Conservation (phyloP, 2,888 invertebrate species). For the Stegophylla sp. region DNA sequence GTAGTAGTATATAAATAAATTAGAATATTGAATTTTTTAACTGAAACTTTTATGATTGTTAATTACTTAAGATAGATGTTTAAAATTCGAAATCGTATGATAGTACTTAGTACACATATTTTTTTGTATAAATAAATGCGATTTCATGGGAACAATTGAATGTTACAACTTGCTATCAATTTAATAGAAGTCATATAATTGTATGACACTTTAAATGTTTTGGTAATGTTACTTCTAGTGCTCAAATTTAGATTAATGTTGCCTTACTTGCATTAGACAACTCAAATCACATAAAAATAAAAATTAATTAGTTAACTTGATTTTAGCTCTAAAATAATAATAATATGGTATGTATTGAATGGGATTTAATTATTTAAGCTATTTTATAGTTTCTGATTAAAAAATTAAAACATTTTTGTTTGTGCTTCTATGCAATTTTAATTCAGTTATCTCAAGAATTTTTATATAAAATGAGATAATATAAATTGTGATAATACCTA, state of each 20-base stretch:
- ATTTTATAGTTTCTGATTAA: neutral
- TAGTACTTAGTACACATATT: too few species aligned
- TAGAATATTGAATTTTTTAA: neutral
- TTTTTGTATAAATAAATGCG: neutral
- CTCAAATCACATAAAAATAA: neutral
- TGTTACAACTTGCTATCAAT: neutral
- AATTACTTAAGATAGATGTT: neutral
- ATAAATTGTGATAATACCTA: neutral
- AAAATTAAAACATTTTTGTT: neutral
- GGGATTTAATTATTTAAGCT: neutral
- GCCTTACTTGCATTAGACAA: neutral
- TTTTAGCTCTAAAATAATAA: too few species aligned
- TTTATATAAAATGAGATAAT: neutral
- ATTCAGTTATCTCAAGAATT: neutral
- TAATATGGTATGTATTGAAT: too few species aligned
- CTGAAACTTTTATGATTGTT: neutral
- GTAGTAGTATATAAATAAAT: neutral
- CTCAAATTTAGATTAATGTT: conserved; percentile 21
- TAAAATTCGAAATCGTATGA: neutral
- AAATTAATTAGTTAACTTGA: too few species aligned
- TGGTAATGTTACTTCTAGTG: conserved; percentile 23
- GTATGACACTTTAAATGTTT: too few species aligned
- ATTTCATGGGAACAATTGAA: neutral
- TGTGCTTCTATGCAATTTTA: neutral
- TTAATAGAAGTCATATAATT: neutral